phyloP scores from a whole-genome alignment of 2,113 vertebrate genomes.

The Neofelis nebulosa region DNA sequence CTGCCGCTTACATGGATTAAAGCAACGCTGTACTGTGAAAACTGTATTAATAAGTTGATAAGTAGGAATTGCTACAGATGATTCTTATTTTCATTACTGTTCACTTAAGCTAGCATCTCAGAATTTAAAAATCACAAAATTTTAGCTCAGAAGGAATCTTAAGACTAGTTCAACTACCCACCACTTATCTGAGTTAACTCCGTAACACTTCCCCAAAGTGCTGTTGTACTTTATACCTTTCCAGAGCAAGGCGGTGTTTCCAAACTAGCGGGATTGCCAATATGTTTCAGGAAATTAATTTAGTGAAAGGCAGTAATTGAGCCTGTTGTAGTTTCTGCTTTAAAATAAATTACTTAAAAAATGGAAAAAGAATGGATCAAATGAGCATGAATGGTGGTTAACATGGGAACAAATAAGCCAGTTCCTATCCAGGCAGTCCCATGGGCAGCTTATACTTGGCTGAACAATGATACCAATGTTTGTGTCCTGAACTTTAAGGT shows the following conservation, averaged over 20 bases:
- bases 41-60: not conserved
- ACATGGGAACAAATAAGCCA: not conserved
- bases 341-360: constrained; percentile 27
- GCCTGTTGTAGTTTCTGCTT: not conserved
- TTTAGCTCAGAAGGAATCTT: not conserved
- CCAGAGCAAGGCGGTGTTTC: not conserved
- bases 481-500: not conserved
- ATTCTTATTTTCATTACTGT: not conserved
- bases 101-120: not conserved
- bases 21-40: not conserved
- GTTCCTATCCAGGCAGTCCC: not conserved
- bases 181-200: not conserved
- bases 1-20: not conserved
- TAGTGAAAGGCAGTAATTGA: not conserved
- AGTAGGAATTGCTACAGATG: not conserved
- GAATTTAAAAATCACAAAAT: not conserved
- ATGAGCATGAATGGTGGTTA: not conserved
- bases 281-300: not conserved
- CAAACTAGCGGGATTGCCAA: not conserved
- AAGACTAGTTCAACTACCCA: not conserved
- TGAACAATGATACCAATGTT: not conserved
- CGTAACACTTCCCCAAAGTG: not conserved
- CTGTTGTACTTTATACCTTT: not conserved
- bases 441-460: not conserved
- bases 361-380: not conserved